phyloP scores from a whole-genome alignment of 64 coral and sea anemone species.

The Stichodactyla helianthus region DNA sequence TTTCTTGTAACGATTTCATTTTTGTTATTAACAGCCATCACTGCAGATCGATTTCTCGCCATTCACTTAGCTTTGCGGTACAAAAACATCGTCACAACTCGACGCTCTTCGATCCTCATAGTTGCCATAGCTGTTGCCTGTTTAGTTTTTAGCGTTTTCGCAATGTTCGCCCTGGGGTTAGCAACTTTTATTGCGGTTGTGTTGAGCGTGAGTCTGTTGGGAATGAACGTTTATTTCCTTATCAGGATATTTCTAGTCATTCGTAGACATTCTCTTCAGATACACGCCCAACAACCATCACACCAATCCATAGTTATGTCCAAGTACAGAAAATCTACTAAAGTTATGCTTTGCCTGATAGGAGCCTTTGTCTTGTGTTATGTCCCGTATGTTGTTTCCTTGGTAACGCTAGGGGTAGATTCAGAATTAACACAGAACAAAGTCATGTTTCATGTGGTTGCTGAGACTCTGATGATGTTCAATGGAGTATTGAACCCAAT shows the following conservation, averaged over 20 bases:
- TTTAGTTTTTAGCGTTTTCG: neutral
- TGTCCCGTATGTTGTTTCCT: neutral
- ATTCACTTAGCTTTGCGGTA: neutral
- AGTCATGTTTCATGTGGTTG: neutral
- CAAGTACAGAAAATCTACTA: neutral
- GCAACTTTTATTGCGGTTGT: neutral
- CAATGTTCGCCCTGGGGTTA: neutral
- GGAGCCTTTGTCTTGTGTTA: neutral
- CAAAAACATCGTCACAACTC: neutral
- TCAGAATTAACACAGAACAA: neutral
- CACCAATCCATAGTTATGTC: neutral
- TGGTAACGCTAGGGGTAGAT: neutral
- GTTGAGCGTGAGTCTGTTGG: neutral
- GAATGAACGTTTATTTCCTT: neutral
- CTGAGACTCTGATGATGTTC: slow-evolving; percentile 10
- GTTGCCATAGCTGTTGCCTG: neutral
- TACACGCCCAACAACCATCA: neutral
- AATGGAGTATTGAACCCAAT: slow-evolving; percentile 1
- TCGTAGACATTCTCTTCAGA: neutral
- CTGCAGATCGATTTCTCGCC: neutral
- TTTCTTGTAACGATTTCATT: neutral
- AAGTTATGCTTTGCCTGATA: neutral
- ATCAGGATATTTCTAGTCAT: neutral
- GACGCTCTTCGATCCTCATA: neutral
- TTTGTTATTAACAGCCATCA: neutral